These are phyloP conservation scores for Potamarius usumacintae DNA, from an alignment of 2,113 vertebrate species.

Conservation along the genomic window DNA sequence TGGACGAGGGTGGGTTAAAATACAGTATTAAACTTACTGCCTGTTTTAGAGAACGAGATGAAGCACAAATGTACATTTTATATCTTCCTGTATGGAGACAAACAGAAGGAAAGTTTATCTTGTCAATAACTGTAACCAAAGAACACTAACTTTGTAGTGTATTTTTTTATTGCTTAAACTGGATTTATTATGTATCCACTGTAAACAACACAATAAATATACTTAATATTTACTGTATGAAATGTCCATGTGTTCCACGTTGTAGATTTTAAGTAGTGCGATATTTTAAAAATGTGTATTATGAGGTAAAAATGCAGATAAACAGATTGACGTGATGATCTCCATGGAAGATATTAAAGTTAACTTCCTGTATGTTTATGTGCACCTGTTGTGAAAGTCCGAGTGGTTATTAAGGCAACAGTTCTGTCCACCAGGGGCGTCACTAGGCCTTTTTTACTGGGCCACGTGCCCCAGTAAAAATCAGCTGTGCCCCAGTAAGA, in stretches of 20 bases:
- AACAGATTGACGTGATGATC: neutral
- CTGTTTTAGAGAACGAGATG: neutral
- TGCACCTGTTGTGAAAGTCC: neutral
- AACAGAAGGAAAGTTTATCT: conserved; percentile 12
- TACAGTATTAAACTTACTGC: neutral
- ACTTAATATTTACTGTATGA: conserved; percentile 35
- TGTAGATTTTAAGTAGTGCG: neutral
- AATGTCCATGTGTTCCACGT: neutral
- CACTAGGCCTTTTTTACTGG: too few relatives aligned
- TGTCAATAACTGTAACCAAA: conserved; percentile 42
- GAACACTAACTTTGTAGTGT: conserved; percentile 40
- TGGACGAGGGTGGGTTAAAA: neutral
- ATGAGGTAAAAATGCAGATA: conserved; percentile 3
- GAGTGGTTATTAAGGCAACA: neutral
- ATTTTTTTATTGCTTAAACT: conserved; percentile 40
- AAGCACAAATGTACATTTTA: conserved; percentile 29
- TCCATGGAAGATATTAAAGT: neutral
- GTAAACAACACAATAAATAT: conserved; percentile 46
- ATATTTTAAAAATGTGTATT: neutral
- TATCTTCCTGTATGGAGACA: neutral
- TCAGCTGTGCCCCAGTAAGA: too few relatives aligned
- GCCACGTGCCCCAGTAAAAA: too few relatives aligned
- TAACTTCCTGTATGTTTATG: neutral
- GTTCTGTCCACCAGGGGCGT: neutral
- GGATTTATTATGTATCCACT: conserved; percentile 42